These are phyloP conservation scores for Meiosimyza decipiens DNA, from an alignment of 2,888 invertebrate genomes.

Conservation along the genomic window DNA sequence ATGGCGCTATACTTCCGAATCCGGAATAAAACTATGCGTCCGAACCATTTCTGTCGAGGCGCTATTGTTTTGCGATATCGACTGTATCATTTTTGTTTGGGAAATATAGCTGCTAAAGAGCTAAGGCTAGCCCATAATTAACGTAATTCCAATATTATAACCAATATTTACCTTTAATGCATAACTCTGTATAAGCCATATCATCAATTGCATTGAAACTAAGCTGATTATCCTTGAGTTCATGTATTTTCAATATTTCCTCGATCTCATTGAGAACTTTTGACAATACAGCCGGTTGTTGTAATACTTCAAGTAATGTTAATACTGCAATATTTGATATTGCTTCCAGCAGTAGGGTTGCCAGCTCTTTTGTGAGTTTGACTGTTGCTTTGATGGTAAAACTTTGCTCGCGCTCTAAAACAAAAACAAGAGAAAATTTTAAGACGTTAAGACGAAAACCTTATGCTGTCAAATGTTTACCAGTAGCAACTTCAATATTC, in stretches of 20 bases:
- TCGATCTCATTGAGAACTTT: slow-evolving; percentile 63
- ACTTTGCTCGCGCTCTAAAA: slow-evolving; percentile 53
- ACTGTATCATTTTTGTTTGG: no score
- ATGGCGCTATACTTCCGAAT: no score
- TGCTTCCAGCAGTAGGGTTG: slow-evolving; percentile 60
- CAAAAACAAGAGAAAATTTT: neutral
- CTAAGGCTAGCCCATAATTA: no score
- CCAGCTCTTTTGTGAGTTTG: slow-evolving; percentile 55
- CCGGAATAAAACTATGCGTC: no score
- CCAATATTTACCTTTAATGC: slow-evolving; percentile 61
- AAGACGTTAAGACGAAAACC: neutral
- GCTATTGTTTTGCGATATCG: no score
- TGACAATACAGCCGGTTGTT: slow-evolving; percentile 63
- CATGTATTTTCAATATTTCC: slow-evolving; percentile 8
- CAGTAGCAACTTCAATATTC: slow-evolving; percentile 54
- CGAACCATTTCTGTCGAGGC: no score
- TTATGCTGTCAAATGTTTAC: slow-evolving; percentile 37
- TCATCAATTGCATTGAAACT: slow-evolving; percentile 64
- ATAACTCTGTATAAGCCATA: slow-evolving; percentile 67
- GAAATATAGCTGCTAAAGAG: no score
- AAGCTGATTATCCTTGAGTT: slow-evolving; percentile 37
- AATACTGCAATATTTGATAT: slow-evolving; percentile 64
- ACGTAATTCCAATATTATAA: no score
- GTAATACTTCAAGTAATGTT: slow-evolving; percentile 65
- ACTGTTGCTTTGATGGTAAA: slow-evolving; percentile 59